Conservation (phyloP, 2,888 invertebrate species). For the Dicranocentrus wangi region DNA sequence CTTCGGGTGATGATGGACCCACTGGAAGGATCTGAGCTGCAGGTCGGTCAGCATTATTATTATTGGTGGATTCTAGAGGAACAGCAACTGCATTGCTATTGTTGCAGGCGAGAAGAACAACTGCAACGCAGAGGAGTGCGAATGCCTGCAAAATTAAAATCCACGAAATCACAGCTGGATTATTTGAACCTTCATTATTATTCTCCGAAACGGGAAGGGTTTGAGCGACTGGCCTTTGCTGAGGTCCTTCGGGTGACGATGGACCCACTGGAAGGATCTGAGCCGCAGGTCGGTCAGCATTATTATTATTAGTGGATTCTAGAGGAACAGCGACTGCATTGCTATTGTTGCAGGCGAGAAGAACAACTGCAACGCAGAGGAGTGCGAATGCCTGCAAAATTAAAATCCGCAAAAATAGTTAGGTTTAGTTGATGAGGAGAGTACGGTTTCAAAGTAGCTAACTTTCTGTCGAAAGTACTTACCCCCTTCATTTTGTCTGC, state of each 20-base stretch:
- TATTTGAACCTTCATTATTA: neutral
- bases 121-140: conserved; percentile 15
- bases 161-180: conserved; percentile 2
- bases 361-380: conserved; percentile 8
- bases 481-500: conserved; percentile 35
- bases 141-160: neutral
- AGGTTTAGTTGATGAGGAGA: neutral
- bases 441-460: neutral
- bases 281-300: conserved; percentile 9
- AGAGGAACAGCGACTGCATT: conserved; percentile 27
- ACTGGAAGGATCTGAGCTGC: conserved; percentile 48
- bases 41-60: neutral
- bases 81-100: conserved; percentile 17
- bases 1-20: conserved; percentile 3
- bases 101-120: conserved; percentile 33
- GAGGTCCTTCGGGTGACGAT: conserved; percentile 12
- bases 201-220: conserved; percentile 16
- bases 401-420: neutral
- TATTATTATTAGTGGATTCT: neutral
- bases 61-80: conserved; percentile 21
- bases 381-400: neutral
- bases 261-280: conserved; percentile 43
- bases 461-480: neutral
- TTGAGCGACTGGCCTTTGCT: conserved; percentile 5
- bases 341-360: conserved; percentile 32